Percentiles rank a stretch among this genome's conserved stretches.
Conservation (phyloP, 2,113 vertebrate genomes). For the Bos indicus region DNA sequence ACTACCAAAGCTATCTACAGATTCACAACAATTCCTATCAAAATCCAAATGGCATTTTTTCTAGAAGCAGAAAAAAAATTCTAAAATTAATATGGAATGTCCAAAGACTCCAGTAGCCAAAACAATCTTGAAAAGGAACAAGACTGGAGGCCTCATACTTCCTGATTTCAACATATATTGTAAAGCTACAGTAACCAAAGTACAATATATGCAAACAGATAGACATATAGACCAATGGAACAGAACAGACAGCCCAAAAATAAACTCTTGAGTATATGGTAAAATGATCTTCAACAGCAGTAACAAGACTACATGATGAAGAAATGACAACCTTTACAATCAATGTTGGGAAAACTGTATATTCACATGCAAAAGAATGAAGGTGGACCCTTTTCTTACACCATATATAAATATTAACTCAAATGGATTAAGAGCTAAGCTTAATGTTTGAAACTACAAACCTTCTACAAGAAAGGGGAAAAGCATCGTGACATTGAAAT, state of each 20-base stretch:
- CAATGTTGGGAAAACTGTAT: background rate
- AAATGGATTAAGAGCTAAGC: background rate
- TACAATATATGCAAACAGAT: background rate
- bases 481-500: background rate
- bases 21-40: background rate
- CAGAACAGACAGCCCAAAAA: background rate
- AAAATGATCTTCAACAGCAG: background rate
- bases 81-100: background rate
- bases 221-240: background rate
- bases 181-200: background rate
- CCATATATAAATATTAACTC: background rate
- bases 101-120: background rate
- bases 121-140: background rate
- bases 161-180: background rate
- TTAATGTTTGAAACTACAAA: background rate
- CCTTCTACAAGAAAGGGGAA: background rate
- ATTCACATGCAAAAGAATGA: background rate
- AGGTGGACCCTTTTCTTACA: background rate
- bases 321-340: background rate
- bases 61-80: background rate
- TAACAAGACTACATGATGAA: background rate
- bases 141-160: background rate
- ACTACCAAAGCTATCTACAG: background rate
- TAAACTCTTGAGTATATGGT: background rate
- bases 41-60: background rate